Base-by-base conservation (phyloP, 2,888 invertebrate species). In the Drosophila helvetica region DNA sequence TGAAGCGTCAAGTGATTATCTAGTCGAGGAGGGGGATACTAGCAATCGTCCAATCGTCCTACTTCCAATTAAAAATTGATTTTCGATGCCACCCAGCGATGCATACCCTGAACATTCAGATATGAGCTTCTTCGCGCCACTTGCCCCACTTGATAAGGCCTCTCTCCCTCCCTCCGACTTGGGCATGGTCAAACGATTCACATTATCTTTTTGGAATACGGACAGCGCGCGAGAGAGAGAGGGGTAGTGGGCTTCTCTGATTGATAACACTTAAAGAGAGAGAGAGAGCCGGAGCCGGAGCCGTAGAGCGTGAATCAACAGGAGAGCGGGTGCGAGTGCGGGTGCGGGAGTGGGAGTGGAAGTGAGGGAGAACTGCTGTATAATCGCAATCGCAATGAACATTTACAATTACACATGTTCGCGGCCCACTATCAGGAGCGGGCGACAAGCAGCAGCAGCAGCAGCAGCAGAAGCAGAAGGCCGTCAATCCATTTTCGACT, bases 371-470 rank as follows among this genome's bases (percentile, higher is more conserved):
- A 38, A 5, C 15, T 38, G 38, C 15, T 38, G 38, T 76, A 74
- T 85, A 86, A 85, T 81, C 85, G 75, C 79, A 85, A 85, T 80
- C 87, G 74, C 77, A 78, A 77, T 73, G 76, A 79, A 70, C 72
- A 67, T 72, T 86, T 80, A 84, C 80, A 82, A 76, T 78, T 84
- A 85, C 87, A 86, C 70, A 79, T 86, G 82, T 82, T 82, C 77
- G 76, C 74, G 74, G 75, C 69, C 71, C 68, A 75, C 82, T 87
- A 86, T 80, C 79, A 77, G 72, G 65, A 61, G 64, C 38, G 52
- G 54, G 38, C 54, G 54, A 18, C 52, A 15, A 19, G 19, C 63
- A n/a, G n/a, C n/a, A n/a, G n/a, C 43, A 19, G 12, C 12, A 33
- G 30, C 33, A 15, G 5, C 15, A 15, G 6, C 15, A 6, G 15